These are phyloP conservation scores for Zoanthus sansibaricus DNA, from an alignment of 92 coral and sea anemone species.

Conservation along the genomic window DNA sequence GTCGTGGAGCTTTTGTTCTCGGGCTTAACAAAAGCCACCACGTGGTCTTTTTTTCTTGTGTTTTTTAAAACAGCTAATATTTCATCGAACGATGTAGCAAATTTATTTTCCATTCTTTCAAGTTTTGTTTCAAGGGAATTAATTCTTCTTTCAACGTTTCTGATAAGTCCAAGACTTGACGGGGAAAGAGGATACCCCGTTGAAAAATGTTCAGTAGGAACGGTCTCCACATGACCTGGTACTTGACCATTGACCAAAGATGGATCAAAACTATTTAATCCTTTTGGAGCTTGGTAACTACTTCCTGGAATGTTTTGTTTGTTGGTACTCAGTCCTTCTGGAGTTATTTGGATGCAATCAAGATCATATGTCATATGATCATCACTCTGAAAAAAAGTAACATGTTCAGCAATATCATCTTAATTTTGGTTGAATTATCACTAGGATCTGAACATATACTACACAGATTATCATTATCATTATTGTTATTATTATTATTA, in stretches of 20 bases:
- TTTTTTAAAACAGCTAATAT: slow-evolving; percentile 49
- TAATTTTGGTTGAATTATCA: no score
- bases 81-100: slow-evolving; percentile 64
- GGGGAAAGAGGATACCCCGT: neutral
- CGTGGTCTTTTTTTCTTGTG: neutral
- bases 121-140: slow-evolving; percentile 67
- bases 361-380: neutral
- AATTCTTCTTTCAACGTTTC: slow-evolving; percentile 66
- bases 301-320: neutral
- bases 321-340: neutral
- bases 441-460: no score
- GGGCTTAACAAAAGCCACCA: neutral
- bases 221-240: slow-evolving; percentile 10
- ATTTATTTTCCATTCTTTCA: slow-evolving; percentile 66
- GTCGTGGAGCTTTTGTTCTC: neutral
- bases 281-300: slow-evolving; percentile 12
- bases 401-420: neutral
- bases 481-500: no score
- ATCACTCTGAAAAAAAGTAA: slow-evolving; percentile 18
- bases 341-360: slow-evolving; percentile 22
- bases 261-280: neutral
- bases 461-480: no score
- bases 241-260: slow-evolving; percentile 30
- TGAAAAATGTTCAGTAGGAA: neutral
- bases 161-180: neutral